Evolutionary conservation across 2,113 vertebrate species (phyloP).

Genomic region (Tupaia chinensis): DNA sequence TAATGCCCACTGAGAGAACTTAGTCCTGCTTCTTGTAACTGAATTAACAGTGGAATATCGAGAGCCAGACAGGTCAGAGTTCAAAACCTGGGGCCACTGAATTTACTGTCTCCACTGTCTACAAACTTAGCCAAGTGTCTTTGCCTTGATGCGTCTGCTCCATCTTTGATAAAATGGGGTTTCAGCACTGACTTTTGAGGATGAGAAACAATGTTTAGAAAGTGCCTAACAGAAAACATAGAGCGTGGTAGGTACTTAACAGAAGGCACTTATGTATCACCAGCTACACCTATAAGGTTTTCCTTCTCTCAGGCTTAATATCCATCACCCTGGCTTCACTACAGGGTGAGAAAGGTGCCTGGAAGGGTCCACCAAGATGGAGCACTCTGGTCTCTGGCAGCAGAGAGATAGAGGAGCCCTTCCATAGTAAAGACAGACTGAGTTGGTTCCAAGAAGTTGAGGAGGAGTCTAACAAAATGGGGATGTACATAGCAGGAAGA

Average conservation of each 20-base stretch:
- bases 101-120: neutral
- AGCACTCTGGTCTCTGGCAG: neutral
- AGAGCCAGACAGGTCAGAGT: neutral
- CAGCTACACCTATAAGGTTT: neutral
- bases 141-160: neutral
- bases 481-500: accelerated
- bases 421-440: neutral
- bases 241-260: neutral
- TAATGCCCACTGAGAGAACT: neutral
- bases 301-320: neutral
- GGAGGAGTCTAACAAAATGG: neutral
- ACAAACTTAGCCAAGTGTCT: too few species aligned
- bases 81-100: neutral
- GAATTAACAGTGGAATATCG: neutral
- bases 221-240: neutral
- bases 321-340: accelerated
- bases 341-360: neutral
- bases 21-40: neutral
- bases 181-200: neutral
- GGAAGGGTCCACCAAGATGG: neutral
- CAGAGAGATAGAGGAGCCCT: neutral
- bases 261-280: neutral
- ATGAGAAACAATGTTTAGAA: neutral
- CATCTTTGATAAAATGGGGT: neutral
- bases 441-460: neutral